Evolutionary conservation across 2,797 vertebrate genomes (phyloP).

Genomic region (Manis pentadactyla): DNA sequence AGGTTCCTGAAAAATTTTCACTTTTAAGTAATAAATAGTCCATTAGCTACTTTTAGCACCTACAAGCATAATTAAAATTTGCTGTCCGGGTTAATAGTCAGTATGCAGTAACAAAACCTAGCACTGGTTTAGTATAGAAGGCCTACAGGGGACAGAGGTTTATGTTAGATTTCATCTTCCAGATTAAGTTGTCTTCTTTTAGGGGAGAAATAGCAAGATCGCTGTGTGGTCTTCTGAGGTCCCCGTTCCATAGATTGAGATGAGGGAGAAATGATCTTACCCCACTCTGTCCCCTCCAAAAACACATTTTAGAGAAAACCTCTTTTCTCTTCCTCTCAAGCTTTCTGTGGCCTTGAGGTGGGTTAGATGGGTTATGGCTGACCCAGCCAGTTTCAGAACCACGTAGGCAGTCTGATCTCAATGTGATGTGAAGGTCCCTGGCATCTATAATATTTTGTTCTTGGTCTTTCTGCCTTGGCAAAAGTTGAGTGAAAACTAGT

Average conservation of each 20-base stretch:
- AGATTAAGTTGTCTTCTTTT: not conserved
- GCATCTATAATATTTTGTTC: not conserved
- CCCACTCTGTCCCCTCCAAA: not conserved
- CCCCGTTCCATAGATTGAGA: not conserved
- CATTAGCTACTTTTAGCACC: not conserved
- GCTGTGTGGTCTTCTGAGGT: not conserved
- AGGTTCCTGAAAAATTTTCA: not conserved
- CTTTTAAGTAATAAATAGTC: not conserved
- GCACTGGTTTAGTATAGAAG: not conserved
- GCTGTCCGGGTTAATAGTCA: not conserved
- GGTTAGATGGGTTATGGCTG: not conserved
- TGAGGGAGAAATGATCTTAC: not conserved
- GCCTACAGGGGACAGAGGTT: not conserved
- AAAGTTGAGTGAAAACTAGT: not conserved
- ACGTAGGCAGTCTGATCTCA: not conserved
- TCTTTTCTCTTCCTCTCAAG: not conserved
- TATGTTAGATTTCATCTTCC: not conserved
- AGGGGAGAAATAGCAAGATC: not conserved
- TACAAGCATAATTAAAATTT: not conserved
- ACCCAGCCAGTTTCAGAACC: not conserved
- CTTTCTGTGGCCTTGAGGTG: not conserved
- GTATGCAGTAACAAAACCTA: not conserved
- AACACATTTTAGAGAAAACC: not conserved
- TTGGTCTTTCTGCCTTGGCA: not conserved
- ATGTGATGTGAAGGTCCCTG: not conserved